Percentiles rank a stretch among this genome's conserved stretches.
These are phyloP conservation scores for Falco novaeseelandiae DNA, from an alignment of 2,797 vertebrate species.

Conservation along the genomic window DNA sequence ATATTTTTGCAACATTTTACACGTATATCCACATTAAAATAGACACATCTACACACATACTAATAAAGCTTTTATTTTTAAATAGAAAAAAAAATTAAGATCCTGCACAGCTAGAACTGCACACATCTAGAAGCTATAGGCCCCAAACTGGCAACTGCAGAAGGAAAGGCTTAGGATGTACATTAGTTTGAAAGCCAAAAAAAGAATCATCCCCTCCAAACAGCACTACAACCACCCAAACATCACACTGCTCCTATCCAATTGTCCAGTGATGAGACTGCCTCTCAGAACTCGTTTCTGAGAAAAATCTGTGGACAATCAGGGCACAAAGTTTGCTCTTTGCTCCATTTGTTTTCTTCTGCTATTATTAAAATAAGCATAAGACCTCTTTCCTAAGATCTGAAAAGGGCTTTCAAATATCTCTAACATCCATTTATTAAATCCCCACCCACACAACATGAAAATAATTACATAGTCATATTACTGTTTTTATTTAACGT, in stretches of 20 bases:
- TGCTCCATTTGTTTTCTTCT: background rate
- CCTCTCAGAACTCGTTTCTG: background rate
- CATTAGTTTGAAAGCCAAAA: background rate
- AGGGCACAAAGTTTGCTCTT: background rate
- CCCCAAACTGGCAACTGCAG: background rate
- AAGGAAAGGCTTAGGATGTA: background rate
- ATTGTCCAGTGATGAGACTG: background rate
- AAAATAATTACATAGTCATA: background rate
- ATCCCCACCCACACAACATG: background rate
- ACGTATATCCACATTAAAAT: background rate
- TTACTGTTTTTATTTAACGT: background rate
- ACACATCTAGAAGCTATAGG: background rate
- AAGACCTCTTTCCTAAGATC: background rate
- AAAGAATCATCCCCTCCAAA: background rate
- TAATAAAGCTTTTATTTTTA: background rate
- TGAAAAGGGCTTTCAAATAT: background rate
- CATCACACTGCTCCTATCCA: background rate
- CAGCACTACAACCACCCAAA: background rate
- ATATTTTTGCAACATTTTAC: slow-evolving; percentile 2
- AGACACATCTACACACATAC: background rate
- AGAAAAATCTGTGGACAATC: background rate
- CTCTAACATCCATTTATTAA: background rate
- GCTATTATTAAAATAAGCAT: background rate
- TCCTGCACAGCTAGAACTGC: background rate
- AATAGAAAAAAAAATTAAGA: background rate